phyloP scores from a whole-genome alignment of 2,797 vertebrate species.

The Acanthiza pusilla region DNA sequence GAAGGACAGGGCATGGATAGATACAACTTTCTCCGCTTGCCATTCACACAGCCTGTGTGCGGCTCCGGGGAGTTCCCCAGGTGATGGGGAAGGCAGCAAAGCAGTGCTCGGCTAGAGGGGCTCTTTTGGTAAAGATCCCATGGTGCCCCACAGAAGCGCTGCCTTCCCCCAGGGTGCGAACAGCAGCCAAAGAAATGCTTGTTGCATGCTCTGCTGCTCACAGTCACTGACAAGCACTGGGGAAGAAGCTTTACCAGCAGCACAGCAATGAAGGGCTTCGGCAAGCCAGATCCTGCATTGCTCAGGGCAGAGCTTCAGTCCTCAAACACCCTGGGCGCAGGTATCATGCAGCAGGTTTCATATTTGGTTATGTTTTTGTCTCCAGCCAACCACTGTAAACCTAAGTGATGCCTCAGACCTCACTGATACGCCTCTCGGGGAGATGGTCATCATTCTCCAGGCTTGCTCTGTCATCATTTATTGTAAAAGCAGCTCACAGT shows the following conservation, averaged over 20 bases:
- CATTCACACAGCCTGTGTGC: not conserved
- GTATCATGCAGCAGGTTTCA: not conserved
- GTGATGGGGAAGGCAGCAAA: not conserved
- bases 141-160: not conserved
- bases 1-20: not conserved
- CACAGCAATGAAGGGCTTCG: not conserved
- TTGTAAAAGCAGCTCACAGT: constrained; percentile 27
- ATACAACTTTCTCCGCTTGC: not conserved
- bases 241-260: not conserved
- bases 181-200: not conserved
- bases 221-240: not conserved
- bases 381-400: constrained; percentile 1
- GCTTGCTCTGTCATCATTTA: constrained; percentile 22
- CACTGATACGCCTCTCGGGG: not conserved
- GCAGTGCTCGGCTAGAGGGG: not conserved
- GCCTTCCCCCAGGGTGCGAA: not conserved
- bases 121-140: not conserved
- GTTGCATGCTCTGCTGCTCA: not conserved
- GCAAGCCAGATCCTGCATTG: not conserved
- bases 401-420: not conserved
- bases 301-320: not conserved
- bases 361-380: not conserved
- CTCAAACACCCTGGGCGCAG: not conserved
- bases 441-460: constrained; percentile 15
- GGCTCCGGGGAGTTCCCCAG: not conserved